A percentile compares a stretch with the other conserved stretches of the same genome.
Evolutionary conservation across 2,113 vertebrate species (phyloP).

Genomic region (Machaerirhynchus nigripectus): DNA sequence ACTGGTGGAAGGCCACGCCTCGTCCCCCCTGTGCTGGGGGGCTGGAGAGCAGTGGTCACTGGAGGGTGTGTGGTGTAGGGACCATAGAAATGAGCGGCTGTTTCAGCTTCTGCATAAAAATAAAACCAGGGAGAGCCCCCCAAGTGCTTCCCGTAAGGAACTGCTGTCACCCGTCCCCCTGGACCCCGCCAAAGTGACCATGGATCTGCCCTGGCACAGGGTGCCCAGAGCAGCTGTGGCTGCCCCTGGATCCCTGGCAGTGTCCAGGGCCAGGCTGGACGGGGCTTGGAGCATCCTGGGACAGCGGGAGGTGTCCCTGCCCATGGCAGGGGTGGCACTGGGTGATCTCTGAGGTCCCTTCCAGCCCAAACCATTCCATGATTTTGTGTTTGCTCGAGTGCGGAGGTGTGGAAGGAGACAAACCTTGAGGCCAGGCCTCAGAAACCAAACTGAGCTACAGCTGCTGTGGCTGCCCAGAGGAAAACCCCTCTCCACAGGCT

Average conservation of each 20-base stretch:
- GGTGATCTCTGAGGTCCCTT: background rate
- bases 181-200: background rate
- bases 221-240: background rate
- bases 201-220: background rate
- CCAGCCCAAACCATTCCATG: background rate
- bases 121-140: background rate
- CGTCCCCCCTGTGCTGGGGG: accelerated
- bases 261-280: background rate
- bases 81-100: background rate
- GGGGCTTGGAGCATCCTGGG: background rate
- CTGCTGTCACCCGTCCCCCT: accelerated
- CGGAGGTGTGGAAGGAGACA: background rate
- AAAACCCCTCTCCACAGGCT: background rate
- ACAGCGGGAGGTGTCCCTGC: background rate
- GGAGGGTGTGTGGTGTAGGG: background rate
- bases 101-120: background rate
- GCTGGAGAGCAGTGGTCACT: background rate
- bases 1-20: background rate
- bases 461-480: background rate
- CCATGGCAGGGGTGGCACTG: background rate
- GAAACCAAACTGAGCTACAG: background rate
- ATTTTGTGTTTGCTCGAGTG: background rate
- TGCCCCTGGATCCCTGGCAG: background rate
- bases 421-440: background rate
- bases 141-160: accelerated